A percentile compares a stretch with the other conserved stretches of the same genome.
Evolutionary conservation across 2,888 invertebrate genomes (phyloP).

Genomic region (Epinotia nisella): DNA sequence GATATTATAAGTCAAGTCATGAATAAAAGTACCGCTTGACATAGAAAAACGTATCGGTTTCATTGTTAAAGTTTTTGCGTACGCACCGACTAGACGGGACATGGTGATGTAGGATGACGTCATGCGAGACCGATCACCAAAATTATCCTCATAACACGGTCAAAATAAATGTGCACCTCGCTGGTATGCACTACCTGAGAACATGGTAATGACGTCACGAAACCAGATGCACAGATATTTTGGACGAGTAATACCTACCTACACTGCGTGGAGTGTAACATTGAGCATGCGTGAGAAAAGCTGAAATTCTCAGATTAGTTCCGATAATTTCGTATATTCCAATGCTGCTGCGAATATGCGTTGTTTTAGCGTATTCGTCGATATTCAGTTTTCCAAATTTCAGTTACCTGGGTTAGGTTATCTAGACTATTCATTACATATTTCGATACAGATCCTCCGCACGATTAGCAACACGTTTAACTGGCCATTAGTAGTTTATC

Average conservation of each 20-base stretch:
- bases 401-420: neutral
- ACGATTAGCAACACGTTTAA: neutral
- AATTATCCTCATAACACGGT: neutral
- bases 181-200: neutral
- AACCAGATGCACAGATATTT: neutral
- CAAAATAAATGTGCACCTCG: neutral
- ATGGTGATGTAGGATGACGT: constrained; percentile 29
- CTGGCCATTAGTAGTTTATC: no score
- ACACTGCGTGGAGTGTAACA: neutral
- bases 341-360: neutral
- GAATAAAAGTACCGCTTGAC: constrained; percentile 44
- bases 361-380: neutral
- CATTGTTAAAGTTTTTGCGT: constrained; percentile 41
- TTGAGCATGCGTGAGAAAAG: constrained; percentile 18
- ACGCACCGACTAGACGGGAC: constrained; percentile 30
- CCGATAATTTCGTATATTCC: constrained; percentile 17
- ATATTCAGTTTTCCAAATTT: neutral
- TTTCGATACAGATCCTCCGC: no score
- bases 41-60: constrained; percentile 42
- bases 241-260: neutral
- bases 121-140: constrained; percentile 57
- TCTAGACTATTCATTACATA: neutral
- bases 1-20: constrained; percentile 40
- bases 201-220: neutral
- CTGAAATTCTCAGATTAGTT: constrained; percentile 27